Evolutionary conservation across 1,140 invertebrate species (phyloP), one percentile per base, ranked within the genome.

Genomic region (Apis florea): DNA sequence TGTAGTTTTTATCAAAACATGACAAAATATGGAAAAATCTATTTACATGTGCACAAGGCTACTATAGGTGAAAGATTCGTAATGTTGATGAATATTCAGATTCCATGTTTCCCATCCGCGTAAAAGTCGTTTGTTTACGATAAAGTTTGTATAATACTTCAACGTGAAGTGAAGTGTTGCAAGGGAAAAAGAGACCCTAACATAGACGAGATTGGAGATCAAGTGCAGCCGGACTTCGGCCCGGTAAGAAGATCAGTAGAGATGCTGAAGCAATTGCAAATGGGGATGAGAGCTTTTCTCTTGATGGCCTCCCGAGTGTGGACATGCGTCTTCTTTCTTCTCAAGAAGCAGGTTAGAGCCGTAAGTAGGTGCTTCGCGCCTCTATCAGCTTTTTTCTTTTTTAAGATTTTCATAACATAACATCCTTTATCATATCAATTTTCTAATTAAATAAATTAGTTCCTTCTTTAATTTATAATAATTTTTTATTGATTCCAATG

Each of bases 201-300:
- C 69, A 19, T 59, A 73, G 40, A 71, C 72, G 76, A 87, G 82
- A 89, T 81, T 87, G 90, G 87, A 86, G 88, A 87, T 87, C 59
- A 86, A 90, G 88, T 68, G 70, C 61, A 83, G 89, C 91, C 90
- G 90, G 91, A 92, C 88, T 92, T 91, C 84, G 90, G 91, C 89
- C 90, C 91, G 91, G 92, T 91, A 79, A 85, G 85, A 90, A 90
- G 81, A 89, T 82, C 78, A 84, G 89, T 90, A 92, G 92, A 92
- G 85, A 99, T 99, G 98, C 97, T 98, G 95, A 98, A 98, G 94
- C 97, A 97, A 95, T 95, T 98, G 96, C 97, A 98, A 96, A 98
- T 98, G 97, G 97, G 98, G 95, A 96, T 99, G 95, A 96, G 97
- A 95, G 97, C 97, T 95, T 98, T 98, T 94, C 96, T 98, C 95